These are phyloP conservation scores for Cantharis rufa DNA, from an alignment of 2,888 invertebrate species.

Conservation along the genomic window DNA sequence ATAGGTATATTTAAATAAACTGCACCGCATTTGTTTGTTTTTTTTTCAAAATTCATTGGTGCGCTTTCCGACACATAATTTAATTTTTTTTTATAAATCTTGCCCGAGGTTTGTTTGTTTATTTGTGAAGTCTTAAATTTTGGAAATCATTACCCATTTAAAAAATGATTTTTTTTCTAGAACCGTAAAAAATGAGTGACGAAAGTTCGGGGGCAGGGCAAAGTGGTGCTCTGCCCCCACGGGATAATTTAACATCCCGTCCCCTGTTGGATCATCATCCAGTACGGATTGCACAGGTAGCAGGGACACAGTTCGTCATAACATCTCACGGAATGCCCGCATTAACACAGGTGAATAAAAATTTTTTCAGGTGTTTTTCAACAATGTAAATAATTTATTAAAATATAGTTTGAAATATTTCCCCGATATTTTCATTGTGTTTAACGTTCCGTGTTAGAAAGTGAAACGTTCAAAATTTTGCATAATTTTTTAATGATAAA, in stretches of 20 bases:
- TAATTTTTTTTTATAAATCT: not conserved
- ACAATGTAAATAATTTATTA: not conserved
- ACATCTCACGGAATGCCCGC: slow-evolving; percentile 56
- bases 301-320: slow-evolving; percentile 53
- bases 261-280: slow-evolving; percentile 50
- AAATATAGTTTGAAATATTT: not conserved
- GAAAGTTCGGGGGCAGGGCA: slow-evolving; percentile 57
- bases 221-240: slow-evolving; percentile 54
- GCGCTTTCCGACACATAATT: not conserved
- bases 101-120: not conserved
- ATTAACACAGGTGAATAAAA: slow-evolving; percentile 56
- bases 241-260: slow-evolving; percentile 50
- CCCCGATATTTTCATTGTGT: not conserved
- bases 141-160: not conserved
- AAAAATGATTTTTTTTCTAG: slow-evolving; percentile 40
- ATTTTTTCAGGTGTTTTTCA: not conserved
- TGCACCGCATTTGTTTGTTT: not conserved
- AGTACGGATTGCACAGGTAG: slow-evolving; percentile 53
- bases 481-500: not conserved
- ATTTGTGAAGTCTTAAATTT: not conserved
- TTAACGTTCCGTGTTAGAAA: not conserved
- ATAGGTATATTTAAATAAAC: not conserved
- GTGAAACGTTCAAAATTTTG: not conserved
- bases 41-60: not conserved
- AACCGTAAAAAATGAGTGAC: slow-evolving; percentile 54